A percentile compares a stretch with the other conserved stretches of the same genome.
These are phyloP conservation scores for Orientallactaga bullata DNA, from an alignment of 2,113 vertebrate genomes.

Conservation along the genomic window DNA sequence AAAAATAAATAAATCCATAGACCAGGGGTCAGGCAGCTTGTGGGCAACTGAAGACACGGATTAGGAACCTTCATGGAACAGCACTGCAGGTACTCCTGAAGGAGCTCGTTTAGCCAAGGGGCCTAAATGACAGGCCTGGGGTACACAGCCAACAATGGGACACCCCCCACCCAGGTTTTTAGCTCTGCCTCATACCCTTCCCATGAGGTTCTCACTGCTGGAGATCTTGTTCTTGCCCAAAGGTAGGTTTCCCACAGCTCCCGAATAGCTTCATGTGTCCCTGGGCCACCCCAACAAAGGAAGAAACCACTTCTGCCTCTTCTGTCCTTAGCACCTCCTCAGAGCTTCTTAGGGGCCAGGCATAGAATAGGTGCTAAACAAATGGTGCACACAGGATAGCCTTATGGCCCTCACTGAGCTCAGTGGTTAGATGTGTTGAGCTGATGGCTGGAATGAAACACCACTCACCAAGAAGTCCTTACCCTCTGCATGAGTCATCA, in stretches of 20 bases:
- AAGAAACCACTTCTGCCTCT: not conserved
- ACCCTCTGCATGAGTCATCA: not conserved
- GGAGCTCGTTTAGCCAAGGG: not conserved
- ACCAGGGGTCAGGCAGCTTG: not conserved
- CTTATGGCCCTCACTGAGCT: not conserved
- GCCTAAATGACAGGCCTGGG: not conserved
- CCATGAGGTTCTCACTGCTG: not conserved
- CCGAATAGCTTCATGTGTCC: not conserved
- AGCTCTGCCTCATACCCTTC: not conserved
- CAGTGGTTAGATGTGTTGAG: not conserved
- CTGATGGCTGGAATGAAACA: accelerated
- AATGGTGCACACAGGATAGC: too few relatives aligned
- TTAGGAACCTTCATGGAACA: accelerated
- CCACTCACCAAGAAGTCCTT: not conserved
- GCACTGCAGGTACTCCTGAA: not conserved
- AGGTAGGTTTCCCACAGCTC: not conserved
- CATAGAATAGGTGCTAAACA: not conserved
- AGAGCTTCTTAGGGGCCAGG: not conserved
- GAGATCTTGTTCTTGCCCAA: not conserved
- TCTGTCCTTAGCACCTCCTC: not conserved
- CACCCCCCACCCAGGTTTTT: accelerated
- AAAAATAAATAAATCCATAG: not conserved
- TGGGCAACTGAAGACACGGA: accelerated
- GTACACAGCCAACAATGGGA: not conserved
- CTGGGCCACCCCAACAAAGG: not conserved